Evolutionary conservation across 2,888 invertebrate genomes (phyloP).

Genomic region (Nephrocerus scutellatus): DNA sequence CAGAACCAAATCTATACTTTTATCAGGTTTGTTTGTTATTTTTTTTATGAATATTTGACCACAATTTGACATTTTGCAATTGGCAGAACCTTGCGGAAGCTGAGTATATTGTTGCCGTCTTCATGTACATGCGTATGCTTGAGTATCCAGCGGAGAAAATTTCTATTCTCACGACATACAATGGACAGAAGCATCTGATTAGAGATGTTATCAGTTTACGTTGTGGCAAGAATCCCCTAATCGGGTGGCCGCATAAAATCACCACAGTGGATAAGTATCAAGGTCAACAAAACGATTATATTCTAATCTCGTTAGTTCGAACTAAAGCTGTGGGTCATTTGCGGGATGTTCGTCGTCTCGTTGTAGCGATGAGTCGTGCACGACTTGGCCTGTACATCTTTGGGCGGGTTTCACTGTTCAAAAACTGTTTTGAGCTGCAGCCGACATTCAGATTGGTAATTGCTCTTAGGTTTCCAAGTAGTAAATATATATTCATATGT

Average conservation of each 20-base stretch:
- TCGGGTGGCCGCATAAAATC: slow-evolving; percentile 86
- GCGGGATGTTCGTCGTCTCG: slow-evolving; percentile 88
- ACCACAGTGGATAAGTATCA: slow-evolving; percentile 99
- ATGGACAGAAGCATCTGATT: slow-evolving; percentile 96
- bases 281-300: slow-evolving; percentile 99
- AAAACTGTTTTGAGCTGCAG: slow-evolving; percentile 93
- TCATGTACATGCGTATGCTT: slow-evolving; percentile 95
- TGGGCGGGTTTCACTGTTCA: slow-evolving; percentile 84
- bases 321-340: slow-evolving; percentile 97
- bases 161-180: slow-evolving; percentile 96
- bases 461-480: not conserved
- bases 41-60: not conserved
- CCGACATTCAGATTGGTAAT: slow-evolving; percentile 86
- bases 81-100: slow-evolving; percentile 75
- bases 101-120: slow-evolving; percentile 93
- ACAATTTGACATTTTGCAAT: not conserved
- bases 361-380: slow-evolving; percentile 97
- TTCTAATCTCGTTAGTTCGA: slow-evolving; percentile 89
- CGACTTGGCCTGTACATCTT: slow-evolving; percentile 94
- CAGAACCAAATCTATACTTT: slow-evolving; percentile 96
- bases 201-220: slow-evolving; percentile 90
- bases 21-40: slow-evolving; percentile 66
- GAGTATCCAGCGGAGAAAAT: slow-evolving; percentile 97
- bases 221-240: slow-evolving; percentile 90
- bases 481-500: not conserved